Percentiles rank a stretch among this genome's conserved stretches.
Conservation (phyloP, 2,113 vertebrate genomes). For the Helogale parvula region DNA sequence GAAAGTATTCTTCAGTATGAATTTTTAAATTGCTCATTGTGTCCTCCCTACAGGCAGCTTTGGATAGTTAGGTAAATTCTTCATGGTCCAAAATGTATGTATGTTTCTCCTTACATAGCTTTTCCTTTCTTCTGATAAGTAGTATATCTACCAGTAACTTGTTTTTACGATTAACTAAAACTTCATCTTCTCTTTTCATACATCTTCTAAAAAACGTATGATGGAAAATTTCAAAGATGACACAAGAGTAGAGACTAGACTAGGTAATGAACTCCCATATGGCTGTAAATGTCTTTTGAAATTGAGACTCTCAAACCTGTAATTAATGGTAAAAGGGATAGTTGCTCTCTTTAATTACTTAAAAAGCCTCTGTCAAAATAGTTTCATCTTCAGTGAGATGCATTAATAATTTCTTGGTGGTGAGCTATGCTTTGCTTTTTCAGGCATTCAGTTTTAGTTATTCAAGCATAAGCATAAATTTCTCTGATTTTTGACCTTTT, state of each 20-base stretch:
- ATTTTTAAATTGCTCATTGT: conserved; percentile 12
- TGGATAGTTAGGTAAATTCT: not conserved
- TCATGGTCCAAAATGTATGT: not conserved
- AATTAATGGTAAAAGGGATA: not conserved
- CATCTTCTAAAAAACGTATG: not conserved
- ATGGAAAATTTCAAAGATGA: not conserved
- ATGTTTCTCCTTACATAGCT: not conserved
- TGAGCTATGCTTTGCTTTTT: conserved; percentile 38
- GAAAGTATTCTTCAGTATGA: conserved; percentile 18
- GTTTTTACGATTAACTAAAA: conserved; percentile 40
- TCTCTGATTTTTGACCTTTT: conserved; percentile 17
- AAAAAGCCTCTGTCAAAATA: not conserved
- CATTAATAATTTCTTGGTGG: conserved; percentile 48
- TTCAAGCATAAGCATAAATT: conserved; percentile 37
- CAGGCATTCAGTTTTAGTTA: conserved; percentile 3
- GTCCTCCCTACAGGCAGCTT: not conserved
- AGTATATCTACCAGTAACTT: not conserved
- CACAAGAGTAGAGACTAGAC: not conserved
- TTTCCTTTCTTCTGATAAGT: conserved; percentile 8
- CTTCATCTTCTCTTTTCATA: not conserved
- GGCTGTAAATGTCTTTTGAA: not conserved
- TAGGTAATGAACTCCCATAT: not conserved
- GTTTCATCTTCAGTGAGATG: conserved; percentile 18
- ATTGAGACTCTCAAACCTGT: not conserved
- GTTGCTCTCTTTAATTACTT: conserved; percentile 31